Base-by-base conservation (phyloP, 2,113 vertebrate genomes). In the Nipponia nippon region DNA sequence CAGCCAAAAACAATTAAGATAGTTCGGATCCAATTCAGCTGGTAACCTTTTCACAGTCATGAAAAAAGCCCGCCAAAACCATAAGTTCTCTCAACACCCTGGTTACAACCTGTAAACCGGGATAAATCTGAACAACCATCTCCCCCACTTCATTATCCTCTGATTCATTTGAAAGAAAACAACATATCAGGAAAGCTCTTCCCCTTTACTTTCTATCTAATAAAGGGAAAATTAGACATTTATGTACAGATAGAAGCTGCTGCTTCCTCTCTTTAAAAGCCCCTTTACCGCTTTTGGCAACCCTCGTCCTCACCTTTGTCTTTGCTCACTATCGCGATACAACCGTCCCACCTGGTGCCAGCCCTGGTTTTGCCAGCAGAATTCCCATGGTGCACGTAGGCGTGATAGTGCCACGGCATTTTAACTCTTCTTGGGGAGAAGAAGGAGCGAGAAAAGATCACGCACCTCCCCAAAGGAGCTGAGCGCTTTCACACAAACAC, bases 11-110 rank as follows among this genome's bases (percentile, higher is more conserved):
- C 97, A 93, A 98, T 96, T 94, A 98, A 95, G 95, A 97, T 49
- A 94, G 52, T 83, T 67, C 23, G 3, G 77, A 92, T 95, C 94
- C 85, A 96, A 85, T 97, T 97, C 97, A 95, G 67, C 86, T 97
- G 87, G 95, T 91, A 98, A 97, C 92, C 96, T 98, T 98, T 92
- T 87, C 92, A 94, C 95, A 97, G 97, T 94, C 86, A 97, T 53
- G 87, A 90, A 93, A 98, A 96, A 85, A 88, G 4, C 10, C 9
- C 25, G 30, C 15, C 10, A 6, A 55, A 89, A 12, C 18, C 32
- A 3, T 36, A 81, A 30, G 22, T 55, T 47, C 58, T 46, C 75
- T 49, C 23, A 58, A 52, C 13, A 91, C 15, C n/a, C 8, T 20
- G 42, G 8, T 58, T 90, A 47, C 61, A 78, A 88, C 75, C 93